Base-by-base conservation (phyloP, 1,140 invertebrate genomes). In the Tribolium castaneum region DNA sequence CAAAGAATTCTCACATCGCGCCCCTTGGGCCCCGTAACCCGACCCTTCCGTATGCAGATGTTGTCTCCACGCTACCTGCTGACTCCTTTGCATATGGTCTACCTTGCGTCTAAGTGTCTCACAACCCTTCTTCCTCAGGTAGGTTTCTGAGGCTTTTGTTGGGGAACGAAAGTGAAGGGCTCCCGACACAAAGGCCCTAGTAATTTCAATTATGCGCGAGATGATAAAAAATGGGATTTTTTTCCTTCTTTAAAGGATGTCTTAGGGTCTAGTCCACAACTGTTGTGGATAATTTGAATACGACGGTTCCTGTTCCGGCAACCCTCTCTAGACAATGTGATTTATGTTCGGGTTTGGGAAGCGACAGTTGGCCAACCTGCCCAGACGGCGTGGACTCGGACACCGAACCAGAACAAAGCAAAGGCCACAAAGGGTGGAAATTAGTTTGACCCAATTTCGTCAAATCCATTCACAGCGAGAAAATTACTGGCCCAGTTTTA, bases 1-100 rank as follows among this genome's bases (percentile, higher is more conserved):
- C 70, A 30, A 16, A 62, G 75, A 75, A 80, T 79, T 80, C 79
- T 78, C 80, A 80, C 80, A 83, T 75, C 56, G 10, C 49, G 45
- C 62, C 77, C 78, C 70, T 76, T 70, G 72, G 76, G 73, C 75
- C 56, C 70, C 16, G 50, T 34, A 70, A 56, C 51, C 76, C 72
- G 52, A 56, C 51, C 76, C 50, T 45, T 77, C 45, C 54, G 34
- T 83, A 83, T 83, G 82, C 82, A 83, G 82, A 83, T 83, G 82
- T 82, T 72, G 80, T 82, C 80, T 80, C 35, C 74, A n/a, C 54
- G 77, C 76, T 83, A 83, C 82, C 83, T 83, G 82, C 81, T 83
- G 83, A 79, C 83, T 82, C 79, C 78, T 83, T 83, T 83, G 83
- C 83, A 83, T 83, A 83, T 82, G 83, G 34, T 50, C 70, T 75